phyloP scores from a whole-genome alignment of 1,140 invertebrate genomes.

The Reticulitermes speratus region DNA sequence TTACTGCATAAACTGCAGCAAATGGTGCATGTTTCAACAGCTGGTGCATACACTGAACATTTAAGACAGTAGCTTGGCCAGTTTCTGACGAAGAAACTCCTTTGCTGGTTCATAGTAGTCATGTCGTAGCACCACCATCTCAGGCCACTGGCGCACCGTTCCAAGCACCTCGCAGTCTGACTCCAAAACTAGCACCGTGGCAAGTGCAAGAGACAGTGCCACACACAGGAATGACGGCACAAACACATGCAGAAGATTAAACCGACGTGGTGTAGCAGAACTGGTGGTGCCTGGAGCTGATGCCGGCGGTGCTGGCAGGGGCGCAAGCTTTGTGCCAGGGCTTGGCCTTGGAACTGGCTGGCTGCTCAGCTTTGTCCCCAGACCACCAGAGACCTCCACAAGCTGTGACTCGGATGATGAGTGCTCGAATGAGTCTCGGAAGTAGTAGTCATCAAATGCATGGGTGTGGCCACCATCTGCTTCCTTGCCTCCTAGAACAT shows the following conservation, averaged over 20 bases:
- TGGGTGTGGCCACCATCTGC: conserved; percentile 28
- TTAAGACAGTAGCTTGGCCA: conserved; percentile 30
- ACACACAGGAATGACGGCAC: conserved; percentile 70
- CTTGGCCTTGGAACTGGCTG: neutral
- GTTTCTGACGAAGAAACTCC: conserved; percentile 53
- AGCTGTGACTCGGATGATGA: conserved; percentile 72
- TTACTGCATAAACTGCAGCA: too few species aligned
- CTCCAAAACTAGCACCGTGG: conserved; percentile 46
- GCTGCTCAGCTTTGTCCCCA: neutral
- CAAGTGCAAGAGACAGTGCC: conserved; percentile 42
- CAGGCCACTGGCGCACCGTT: conserved; percentile 69
- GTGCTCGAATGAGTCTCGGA: conserved; percentile 74
- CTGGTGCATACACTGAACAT: neutral
- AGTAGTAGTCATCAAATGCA: conserved; percentile 60
- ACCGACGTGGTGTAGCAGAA: conserved; percentile 49
- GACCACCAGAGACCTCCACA: conserved; percentile 50
- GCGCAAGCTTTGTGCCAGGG: conserved; percentile 42
- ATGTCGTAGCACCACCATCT: conserved; percentile 72
- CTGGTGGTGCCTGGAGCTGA: conserved; percentile 44
- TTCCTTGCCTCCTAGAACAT: conserved; percentile 26
- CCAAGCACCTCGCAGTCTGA: conserved; percentile 70
- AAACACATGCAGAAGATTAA: conserved; percentile 65
- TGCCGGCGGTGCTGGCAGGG: conserved; percentile 47
- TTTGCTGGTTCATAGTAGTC: conserved; percentile 82
- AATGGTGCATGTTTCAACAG: too few species aligned